Conservation (phyloP, 2,113 vertebrate species). For the Oophaga pumilio region DNA sequence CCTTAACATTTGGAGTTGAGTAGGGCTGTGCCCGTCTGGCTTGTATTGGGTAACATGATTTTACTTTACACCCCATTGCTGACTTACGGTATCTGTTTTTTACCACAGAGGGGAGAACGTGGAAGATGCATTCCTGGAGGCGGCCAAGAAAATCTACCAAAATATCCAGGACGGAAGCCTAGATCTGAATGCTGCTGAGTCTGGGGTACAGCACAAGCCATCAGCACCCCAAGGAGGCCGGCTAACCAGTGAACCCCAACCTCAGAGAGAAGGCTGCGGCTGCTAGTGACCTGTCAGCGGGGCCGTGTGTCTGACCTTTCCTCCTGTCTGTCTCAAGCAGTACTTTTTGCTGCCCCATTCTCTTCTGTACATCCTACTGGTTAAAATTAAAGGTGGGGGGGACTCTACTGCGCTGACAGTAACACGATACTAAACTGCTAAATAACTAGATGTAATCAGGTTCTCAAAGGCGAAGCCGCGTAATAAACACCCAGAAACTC, state of each 20-base stretch:
- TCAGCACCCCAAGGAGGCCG: conserved; percentile 90
- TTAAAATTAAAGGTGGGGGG: conserved; percentile 73
- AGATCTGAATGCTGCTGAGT: conserved; percentile 96
- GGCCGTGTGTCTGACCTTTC: conserved; percentile 70
- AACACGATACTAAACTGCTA: conserved; percentile 86
- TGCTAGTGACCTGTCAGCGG: conserved; percentile 85
- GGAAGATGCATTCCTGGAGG: conserved; percentile 95
- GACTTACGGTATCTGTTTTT: background rate
- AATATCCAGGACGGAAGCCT: conserved; percentile 98
- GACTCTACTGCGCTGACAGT: conserved; percentile 77
- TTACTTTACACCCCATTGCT: background rate
- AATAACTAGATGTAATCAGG: conserved; percentile 84
- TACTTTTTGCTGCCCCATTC: conserved; percentile 70
- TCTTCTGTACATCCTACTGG: conserved; percentile 81
- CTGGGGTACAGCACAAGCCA: conserved; percentile 96
- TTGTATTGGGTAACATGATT: too few species aligned
- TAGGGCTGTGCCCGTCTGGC: too few species aligned
- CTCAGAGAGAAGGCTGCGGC: conserved; percentile 92
- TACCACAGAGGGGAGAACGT: conserved; percentile 90
- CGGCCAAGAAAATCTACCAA: conserved; percentile 98
- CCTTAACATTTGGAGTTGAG: too few species aligned
- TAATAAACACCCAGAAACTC: conserved; percentile 68
- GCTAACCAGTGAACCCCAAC: conserved; percentile 89
- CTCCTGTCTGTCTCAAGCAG: conserved; percentile 75
- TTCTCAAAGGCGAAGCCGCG: conserved; percentile 84